These are phyloP conservation scores for Drosophila conformis DNA, from an alignment of 2,888 invertebrate genomes.

Conservation along the genomic window DNA sequence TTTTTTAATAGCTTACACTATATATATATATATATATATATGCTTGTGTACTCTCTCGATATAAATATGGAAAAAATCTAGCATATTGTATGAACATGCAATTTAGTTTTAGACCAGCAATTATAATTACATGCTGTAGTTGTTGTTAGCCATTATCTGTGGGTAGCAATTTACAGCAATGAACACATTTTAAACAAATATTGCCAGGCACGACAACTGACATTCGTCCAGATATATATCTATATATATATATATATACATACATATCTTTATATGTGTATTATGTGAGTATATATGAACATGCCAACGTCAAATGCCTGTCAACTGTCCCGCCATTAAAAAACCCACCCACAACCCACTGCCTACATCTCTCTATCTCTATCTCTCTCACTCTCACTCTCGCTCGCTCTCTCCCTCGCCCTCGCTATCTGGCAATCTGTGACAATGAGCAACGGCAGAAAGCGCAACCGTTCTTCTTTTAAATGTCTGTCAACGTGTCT, in stretches of 20 bases:
- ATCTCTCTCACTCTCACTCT: neutral
- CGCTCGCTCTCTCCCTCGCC: neutral
- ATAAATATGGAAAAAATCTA: neutral
- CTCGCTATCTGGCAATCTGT: conserved; percentile 46
- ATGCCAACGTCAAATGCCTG: conserved; percentile 14
- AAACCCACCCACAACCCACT: conserved; percentile 13
- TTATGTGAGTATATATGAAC: conserved; percentile 26
- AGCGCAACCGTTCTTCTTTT: conserved; percentile 68
- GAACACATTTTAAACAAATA: conserved; percentile 79
- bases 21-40: conserved; percentile 9
- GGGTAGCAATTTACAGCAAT: conserved; percentile 75
- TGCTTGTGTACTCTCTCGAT: conserved; percentile 10
- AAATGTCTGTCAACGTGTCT: conserved; percentile 66
- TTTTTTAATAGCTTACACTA: conserved; percentile 8
- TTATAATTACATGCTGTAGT: conserved; percentile 54
- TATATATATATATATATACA: conserved; percentile 18
- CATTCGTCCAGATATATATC: conserved; percentile 50
- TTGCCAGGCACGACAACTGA: conserved; percentile 70
- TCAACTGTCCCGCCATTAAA: conserved; percentile 6
- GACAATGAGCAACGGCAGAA: conserved; percentile 58
- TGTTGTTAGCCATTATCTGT: conserved; percentile 62
- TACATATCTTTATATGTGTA: conserved; percentile 19
- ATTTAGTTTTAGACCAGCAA: conserved; percentile 60
- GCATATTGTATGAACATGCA: conserved; percentile 63
- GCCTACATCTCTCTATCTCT: neutral